Conservation (phyloP, 2,113 vertebrate species). For the Seriola aureovittata region DNA sequence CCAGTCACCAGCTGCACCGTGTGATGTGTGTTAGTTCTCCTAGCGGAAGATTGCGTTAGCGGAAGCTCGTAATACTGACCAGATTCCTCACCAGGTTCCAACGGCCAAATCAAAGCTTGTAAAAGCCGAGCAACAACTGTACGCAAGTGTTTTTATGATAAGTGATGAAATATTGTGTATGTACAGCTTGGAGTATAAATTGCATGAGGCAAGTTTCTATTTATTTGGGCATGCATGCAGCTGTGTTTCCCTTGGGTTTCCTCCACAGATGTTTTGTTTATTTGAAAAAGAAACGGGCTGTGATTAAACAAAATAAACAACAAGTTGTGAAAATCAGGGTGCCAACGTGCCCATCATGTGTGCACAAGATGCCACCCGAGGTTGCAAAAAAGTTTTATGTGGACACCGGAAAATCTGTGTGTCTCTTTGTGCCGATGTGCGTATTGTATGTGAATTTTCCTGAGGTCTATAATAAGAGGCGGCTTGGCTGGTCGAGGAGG, state of each 20-base stretch:
- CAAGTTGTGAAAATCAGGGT: conserved; percentile 67
- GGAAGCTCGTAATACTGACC: conserved; percentile 73
- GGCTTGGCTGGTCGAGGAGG: conserved; percentile 75
- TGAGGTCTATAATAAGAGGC: conserved; percentile 82
- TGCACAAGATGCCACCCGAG: conserved; percentile 33
- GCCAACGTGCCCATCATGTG: conserved; percentile 54
- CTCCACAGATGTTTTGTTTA: conserved; percentile 59
- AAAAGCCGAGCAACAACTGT: conserved; percentile 66
- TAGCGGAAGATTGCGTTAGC: conserved; percentile 65
- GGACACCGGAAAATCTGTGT: conserved; percentile 60
- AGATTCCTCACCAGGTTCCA: conserved; percentile 62
- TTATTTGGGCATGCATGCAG: conserved; percentile 67
- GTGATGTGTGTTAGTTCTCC: conserved; percentile 56
- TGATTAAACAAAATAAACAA: conserved; percentile 80
- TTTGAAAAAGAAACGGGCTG: conserved; percentile 64
- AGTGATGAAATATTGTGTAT: conserved; percentile 65
- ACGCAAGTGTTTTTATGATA: conserved; percentile 67
- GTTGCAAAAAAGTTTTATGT: conserved; percentile 69
- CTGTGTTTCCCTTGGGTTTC: conserved; percentile 61
- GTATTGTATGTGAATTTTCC: conserved; percentile 73
- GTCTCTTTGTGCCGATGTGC: conserved; percentile 50
- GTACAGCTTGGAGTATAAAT: conserved; percentile 63
- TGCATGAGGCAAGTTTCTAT: conserved; percentile 53
- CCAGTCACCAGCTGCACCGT: conserved; percentile 72
- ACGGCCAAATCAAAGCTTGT: conserved; percentile 73